Conservation (phyloP, 2,888 invertebrate species). For the Heliconius cydno region DNA sequence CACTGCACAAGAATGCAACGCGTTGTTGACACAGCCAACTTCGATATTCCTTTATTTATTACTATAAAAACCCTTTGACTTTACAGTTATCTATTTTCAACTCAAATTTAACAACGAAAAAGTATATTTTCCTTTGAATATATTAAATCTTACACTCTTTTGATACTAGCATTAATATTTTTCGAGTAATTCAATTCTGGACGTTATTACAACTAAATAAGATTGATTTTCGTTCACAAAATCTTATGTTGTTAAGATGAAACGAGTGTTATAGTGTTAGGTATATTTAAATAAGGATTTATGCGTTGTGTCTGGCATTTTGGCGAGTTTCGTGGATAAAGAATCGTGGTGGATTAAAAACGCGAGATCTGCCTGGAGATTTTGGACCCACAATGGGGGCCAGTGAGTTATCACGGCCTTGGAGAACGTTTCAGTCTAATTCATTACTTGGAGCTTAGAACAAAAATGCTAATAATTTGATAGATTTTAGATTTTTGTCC, state of each 20-base stretch:
- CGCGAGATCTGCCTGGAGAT: conserved; percentile 65
- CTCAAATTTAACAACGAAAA: conserved; percentile 19
- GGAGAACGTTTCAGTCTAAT: conserved; percentile 47
- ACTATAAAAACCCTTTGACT: conserved; percentile 77
- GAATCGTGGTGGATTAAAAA: conserved; percentile 70
- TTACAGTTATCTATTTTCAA: conserved; percentile 45
- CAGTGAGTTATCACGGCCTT: conserved; percentile 59
- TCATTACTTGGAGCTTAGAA: conserved; percentile 18
- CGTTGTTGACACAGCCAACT: conserved; percentile 83
- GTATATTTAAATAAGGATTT: conserved; percentile 84
- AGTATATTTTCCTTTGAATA: conserved; percentile 46
- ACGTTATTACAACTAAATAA: conserved; percentile 52
- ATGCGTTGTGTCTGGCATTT: conserved; percentile 81
- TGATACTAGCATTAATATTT: conserved; percentile 27
- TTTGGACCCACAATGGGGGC: conserved; percentile 64
- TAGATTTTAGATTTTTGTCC: not conserved
- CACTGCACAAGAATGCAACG: conserved; percentile 82
- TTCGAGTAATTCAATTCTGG: conserved; percentile 48
- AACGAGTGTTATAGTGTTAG: conserved; percentile 51
- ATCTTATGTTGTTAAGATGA: conserved; percentile 51
- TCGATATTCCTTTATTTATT: conserved; percentile 84
- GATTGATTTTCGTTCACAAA: conserved; percentile 50
- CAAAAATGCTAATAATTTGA: conserved; percentile 8
- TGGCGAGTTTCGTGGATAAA: conserved; percentile 81
- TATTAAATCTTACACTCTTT: conserved; percentile 55